These are phyloP conservation scores for Xiphophorus hellerii DNA, from an alignment of 2,113 vertebrate genomes.

Conservation along the genomic window DNA sequence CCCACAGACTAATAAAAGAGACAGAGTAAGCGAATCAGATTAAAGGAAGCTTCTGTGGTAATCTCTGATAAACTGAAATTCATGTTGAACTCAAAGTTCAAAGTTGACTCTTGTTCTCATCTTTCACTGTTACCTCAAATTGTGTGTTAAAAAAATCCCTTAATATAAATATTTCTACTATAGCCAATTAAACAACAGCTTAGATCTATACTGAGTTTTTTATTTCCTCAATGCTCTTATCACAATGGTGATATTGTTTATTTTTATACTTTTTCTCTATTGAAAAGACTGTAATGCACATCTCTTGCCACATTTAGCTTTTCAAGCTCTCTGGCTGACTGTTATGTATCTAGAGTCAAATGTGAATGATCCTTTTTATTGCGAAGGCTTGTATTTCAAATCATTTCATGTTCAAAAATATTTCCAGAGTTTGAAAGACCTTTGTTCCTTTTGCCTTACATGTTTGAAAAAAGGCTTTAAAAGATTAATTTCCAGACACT, in stretches of 20 bases:
- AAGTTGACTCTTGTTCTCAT: no score
- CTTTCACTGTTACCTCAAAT: no score
- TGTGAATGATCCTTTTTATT: neutral
- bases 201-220: neutral
- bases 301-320: neutral
- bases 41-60: no score
- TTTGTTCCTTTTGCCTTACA: no score
- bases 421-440: neutral
- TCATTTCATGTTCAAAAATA: neutral
- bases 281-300: neutral
- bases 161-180: neutral
- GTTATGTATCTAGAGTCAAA: neutral
- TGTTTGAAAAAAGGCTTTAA: no score
- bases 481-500: no score
- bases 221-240: no score
- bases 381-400: neutral
- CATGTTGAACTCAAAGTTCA: no score
- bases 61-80: no score
- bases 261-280: neutral
- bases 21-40: slow-evolving; percentile 1
- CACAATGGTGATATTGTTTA: neutral
- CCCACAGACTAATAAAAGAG: slow-evolving; percentile 72
- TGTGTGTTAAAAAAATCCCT: no score
- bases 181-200: neutral
- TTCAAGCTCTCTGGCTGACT: neutral